These are phyloP conservation scores for Protosalanx chinensis DNA, from an alignment of 2,797 vertebrate genomes.

Conservation along the genomic window DNA sequence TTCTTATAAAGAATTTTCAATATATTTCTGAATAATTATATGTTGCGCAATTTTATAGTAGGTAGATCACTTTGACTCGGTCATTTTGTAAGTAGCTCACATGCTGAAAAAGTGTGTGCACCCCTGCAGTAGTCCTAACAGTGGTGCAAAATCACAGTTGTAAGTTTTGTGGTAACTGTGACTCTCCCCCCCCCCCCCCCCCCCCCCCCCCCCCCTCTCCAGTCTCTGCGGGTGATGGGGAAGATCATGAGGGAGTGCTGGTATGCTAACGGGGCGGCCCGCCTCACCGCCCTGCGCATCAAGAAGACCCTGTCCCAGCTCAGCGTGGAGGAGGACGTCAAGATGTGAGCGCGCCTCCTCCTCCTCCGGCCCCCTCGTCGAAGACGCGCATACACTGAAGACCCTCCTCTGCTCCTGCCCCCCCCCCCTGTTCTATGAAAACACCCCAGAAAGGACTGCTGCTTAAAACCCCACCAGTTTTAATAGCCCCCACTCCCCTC, in stretches of 20 bases:
- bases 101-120: no score
- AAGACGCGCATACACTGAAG: slow-evolving; percentile 37
- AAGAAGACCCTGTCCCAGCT: slow-evolving; percentile 99
- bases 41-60: no score
- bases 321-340: slow-evolving; percentile 95
- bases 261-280: slow-evolving; percentile 93
- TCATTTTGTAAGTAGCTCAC: no score
- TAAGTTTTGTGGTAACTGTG: no score
- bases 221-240: slow-evolving; percentile 97
- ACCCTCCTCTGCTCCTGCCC: neutral
- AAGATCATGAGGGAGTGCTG: slow-evolving; percentile 99
- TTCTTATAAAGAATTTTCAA: no score
- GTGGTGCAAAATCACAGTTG: no score
- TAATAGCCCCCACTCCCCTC: slow-evolving; percentile 57
- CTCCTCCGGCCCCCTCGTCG: slow-evolving; percentile 8
- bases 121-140: no score
- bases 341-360: slow-evolving; percentile 76
- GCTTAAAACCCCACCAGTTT: slow-evolving; percentile 74
- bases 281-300: slow-evolving; percentile 94
- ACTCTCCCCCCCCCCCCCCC: no score
- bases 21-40: no score
- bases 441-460: slow-evolving; percentile 60
- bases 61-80: no score
- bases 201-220: neutral
- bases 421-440: slow-evolving; percentile 24